Conservation (phyloP, 2,797 vertebrate genomes). For the Triplophysa bombifrons region DNA sequence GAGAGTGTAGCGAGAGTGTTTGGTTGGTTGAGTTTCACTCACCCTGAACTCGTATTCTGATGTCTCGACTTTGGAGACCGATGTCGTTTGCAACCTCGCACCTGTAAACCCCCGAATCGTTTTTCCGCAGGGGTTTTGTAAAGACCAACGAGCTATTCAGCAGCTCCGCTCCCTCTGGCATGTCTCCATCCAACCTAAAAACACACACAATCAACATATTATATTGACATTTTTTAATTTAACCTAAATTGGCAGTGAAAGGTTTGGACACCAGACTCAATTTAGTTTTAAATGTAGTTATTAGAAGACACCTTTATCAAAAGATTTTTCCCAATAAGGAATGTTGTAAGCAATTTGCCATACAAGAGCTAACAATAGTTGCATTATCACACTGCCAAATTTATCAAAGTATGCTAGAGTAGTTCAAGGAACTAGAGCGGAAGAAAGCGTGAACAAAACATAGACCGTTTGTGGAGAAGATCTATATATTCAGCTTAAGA, state of each 20-base stretch:
- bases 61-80: conserved; percentile 88
- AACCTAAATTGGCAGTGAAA: background rate
- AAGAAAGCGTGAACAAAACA: background rate
- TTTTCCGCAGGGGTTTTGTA: conserved; percentile 87
- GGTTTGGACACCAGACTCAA: background rate
- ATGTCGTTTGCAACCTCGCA: conserved; percentile 94
- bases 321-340: background rate
- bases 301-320: background rate
- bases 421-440: background rate
- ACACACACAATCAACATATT: no score
- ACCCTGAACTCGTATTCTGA: conserved; percentile 93
- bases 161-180: conserved; percentile 88
- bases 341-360: background rate
- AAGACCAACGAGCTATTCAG: conserved; percentile 92
- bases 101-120: conserved; percentile 93
- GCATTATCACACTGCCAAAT: background rate
- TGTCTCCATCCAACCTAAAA: conserved; percentile 87
- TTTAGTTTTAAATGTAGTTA: background rate
- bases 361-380: background rate
- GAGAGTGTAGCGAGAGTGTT: background rate
- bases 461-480: background rate
- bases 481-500: no score
- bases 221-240: no score
- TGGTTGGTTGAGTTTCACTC: conserved; percentile 66
- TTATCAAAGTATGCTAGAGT: background rate